Base-by-base conservation (phyloP, 2,797 vertebrate species). In the Meda fulgida region DNA sequence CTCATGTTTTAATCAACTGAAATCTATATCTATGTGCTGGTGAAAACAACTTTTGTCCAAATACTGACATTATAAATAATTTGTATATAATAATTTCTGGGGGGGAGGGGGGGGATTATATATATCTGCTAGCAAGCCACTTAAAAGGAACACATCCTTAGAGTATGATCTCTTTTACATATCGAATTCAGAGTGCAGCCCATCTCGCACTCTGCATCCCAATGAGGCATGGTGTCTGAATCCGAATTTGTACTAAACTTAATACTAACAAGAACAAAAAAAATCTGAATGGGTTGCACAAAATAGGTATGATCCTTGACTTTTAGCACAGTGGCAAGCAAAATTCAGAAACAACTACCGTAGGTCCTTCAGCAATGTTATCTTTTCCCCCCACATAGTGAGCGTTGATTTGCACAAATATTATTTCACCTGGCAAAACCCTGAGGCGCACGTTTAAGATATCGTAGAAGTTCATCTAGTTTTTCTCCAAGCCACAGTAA, bases 361-460 rank as follows among this genome's bases (percentile, higher is more conserved):
- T 13, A 91, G 83, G 90, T 88, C 69, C 89, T 86, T 77, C 80
- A 67, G 80, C 43, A 40, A 66, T 40, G 60, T 63, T 38, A 16
- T 67, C 7, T 16, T 69, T n/a, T 9, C 38, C 43, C 78, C 51
- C 67, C 66, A 58, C 71, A 78, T 63, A 80, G 70, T 85, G 80
- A 80, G 71, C 65, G 60, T 60, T 83, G 73, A 80, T 58, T 78
- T 73, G 43, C 81, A 81, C 75, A 75, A 78, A 90, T 73, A 76
- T 31, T 5, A 86, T 36, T 63, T 89, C 87, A 87, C 91, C 88
- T 89, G 89, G 88, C 86, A 89, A 89, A 79, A 86, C 93, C 93
- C 93, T 91, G 92, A 94, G 92, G 91, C 91, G 88, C 89, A 92
- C 88, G 85, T 88, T 81, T 88, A 85, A 80, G 86, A 89, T 58